Conservation (phyloP, 2,113 vertebrate genomes). For the Opisthocomus hoazin region DNA sequence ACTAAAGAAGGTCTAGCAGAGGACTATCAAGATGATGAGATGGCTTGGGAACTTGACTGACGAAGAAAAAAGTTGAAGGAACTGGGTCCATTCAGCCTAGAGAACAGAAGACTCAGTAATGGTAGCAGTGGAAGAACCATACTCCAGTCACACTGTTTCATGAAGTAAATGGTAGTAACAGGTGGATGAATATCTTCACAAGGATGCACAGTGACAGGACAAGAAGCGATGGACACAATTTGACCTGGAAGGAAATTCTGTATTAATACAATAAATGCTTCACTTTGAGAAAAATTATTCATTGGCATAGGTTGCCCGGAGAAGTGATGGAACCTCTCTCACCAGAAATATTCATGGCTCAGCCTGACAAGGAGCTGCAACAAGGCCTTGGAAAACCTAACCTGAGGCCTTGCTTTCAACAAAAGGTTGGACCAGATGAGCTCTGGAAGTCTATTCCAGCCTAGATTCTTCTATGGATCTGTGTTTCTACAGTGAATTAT, state of each 20-base stretch:
- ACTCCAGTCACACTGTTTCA: not conserved
- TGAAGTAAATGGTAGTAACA: not conserved
- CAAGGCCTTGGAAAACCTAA: not conserved
- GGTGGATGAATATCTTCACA: not conserved
- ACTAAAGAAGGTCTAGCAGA: not conserved
- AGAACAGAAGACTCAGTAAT: not conserved
- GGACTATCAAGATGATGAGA: not conserved
- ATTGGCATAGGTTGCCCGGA: not conserved
- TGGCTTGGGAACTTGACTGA: not conserved
- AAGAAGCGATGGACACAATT: not conserved
- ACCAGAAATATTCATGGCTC: not conserved
- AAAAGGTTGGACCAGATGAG: not conserved
- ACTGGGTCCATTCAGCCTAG: not conserved
- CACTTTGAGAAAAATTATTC: not conserved
- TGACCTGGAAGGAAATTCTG: not conserved
- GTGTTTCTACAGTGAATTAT: not conserved
- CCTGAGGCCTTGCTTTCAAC: not conserved
- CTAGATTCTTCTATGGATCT: not conserved
- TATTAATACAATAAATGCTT: not conserved
- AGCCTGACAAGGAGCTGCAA: not conserved
- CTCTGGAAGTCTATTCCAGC: not conserved
- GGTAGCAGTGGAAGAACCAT: not conserved
- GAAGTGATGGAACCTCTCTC: not conserved
- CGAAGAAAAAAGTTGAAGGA: not conserved
- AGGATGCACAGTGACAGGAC: not conserved